Conservation (phyloP, 2,113 vertebrate genomes). For the Terrapene triunguis region DNA sequence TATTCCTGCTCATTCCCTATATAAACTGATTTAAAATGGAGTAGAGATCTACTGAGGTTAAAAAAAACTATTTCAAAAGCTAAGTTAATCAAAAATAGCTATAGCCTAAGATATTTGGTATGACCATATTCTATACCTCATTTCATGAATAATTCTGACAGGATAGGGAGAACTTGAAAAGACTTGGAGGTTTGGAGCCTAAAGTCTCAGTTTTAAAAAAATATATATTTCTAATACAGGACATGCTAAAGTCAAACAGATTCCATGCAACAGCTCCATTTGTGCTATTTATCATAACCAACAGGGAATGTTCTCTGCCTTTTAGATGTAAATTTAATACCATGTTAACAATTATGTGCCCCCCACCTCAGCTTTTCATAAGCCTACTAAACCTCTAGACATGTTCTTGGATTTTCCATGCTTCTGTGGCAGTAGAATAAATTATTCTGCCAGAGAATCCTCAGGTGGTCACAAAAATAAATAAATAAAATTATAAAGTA, state of each 20-base stretch:
- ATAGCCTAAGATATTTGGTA: background rate
- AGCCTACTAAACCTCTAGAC: background rate
- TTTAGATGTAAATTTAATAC: conserved; percentile 2
- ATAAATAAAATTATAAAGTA: conserved; percentile 6
- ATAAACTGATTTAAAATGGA: conserved; percentile 6
- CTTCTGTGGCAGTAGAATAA: background rate
- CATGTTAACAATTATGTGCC: background rate
- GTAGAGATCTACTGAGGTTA: rapidly evolving
- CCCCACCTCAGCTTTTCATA: background rate
- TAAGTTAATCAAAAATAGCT: background rate
- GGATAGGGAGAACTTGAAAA: background rate
- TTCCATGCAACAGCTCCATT: background rate
- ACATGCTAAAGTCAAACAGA: background rate
- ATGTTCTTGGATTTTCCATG: background rate
- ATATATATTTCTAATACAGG: background rate
- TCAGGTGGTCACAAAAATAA: conserved; percentile 6
- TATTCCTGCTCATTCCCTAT: background rate
- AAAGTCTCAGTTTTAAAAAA: background rate
- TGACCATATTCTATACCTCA: background rate
- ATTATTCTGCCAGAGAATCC: background rate
- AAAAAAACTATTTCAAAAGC: background rate
- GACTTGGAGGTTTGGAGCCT: background rate
- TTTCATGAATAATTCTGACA: background rate
- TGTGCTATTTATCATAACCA: background rate
- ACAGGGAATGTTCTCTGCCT: background rate